Conservation (phyloP, 35 echinoderm and acorn worm species). For the Eucidaris tribuloides region DNA sequence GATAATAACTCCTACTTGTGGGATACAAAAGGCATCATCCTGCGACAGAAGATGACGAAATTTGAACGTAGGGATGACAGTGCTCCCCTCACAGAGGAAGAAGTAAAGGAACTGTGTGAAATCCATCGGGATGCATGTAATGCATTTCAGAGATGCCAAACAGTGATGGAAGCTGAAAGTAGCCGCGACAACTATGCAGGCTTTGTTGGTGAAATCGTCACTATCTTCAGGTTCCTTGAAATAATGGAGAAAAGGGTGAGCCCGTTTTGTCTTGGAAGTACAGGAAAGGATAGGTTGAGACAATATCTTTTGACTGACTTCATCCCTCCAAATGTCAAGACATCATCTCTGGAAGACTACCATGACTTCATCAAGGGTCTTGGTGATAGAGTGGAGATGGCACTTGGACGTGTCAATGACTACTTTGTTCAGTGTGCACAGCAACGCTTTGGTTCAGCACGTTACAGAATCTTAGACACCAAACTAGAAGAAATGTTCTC, state of each 20-base stretch:
- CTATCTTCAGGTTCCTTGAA: neutral
- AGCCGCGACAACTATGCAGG: neutral
- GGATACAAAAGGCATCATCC: conserved; percentile 52
- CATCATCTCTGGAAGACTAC: neutral
- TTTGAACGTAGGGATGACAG: neutral
- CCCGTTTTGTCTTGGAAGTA: neutral
- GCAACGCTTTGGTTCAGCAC: neutral
- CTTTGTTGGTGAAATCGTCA: neutral
- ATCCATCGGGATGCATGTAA: neutral
- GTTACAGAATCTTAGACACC: neutral
- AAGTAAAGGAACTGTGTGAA: neutral
- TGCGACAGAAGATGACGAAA: neutral
- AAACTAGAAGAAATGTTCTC: neutral
- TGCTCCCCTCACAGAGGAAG: neutral
- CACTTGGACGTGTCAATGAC: neutral
- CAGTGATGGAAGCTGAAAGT: neutral
- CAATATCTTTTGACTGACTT: neutral
- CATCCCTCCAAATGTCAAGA: neutral
- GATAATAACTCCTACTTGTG: conserved; percentile 40
- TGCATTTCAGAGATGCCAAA: neutral
- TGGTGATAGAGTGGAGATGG: neutral
- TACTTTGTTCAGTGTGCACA: neutral
- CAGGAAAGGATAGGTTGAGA: neutral
- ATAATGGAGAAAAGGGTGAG: neutral
- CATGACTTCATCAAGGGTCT: neutral